These are phyloP conservation scores for Camponotus pennsylvanicus DNA, from an alignment of 1,140 invertebrate genomes.

Conservation along the genomic window DNA sequence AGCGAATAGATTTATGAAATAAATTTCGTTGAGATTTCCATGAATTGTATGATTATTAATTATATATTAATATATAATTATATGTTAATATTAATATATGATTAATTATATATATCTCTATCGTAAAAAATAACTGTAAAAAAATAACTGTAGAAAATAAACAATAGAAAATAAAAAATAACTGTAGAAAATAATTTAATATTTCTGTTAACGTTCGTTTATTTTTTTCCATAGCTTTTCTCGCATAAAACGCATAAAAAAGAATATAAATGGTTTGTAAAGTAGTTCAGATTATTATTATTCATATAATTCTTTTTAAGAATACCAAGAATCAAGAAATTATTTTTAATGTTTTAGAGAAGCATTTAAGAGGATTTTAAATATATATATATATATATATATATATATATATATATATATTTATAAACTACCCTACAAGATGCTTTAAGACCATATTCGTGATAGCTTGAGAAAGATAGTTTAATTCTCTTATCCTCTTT, in stretches of 20 bases:
- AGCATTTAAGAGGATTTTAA: no score
- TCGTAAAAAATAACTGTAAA: no score
- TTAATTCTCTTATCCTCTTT: constrained; percentile 37
- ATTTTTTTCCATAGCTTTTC: neutral
- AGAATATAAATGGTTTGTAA: neutral
- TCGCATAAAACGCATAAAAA: neutral
- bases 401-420: neutral
- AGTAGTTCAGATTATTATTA: neutral
- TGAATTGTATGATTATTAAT: neutral
- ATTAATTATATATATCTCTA: neutral
- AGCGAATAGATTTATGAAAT: neutral
- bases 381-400: neutral
- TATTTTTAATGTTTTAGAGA: no score
- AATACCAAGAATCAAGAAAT: neutral
- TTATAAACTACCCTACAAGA: neutral
- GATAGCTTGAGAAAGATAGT: constrained; percentile 21
- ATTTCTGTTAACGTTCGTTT: neutral
- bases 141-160: no score
- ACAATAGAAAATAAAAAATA: no score
- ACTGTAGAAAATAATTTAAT: neutral
- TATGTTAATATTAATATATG: no score
- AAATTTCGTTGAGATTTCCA: neutral
- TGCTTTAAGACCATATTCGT: neutral
- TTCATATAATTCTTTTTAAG: neutral
- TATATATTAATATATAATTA: neutral